Evolutionary conservation across 1,140 invertebrate species (phyloP), one percentile per base, ranked within the genome.

Genomic region (Sweltsa coloradensis): DNA sequence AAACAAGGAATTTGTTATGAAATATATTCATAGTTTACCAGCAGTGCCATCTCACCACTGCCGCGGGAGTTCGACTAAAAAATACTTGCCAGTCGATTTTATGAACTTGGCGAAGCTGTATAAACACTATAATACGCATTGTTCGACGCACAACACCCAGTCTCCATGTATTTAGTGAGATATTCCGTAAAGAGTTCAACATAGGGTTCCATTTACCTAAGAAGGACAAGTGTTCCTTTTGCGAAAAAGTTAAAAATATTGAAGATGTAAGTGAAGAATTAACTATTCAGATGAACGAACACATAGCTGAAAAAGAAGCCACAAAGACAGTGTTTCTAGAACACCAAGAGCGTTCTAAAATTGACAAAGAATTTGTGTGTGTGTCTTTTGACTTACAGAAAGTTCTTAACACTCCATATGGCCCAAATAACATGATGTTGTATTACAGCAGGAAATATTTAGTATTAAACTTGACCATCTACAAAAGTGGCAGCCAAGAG

Each of bases 341-440:
- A 44, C 44, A 57, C 31, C 41, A 54, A 51, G 41, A 27, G 39
- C 34, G 49, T 34, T 29, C 39, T 27, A 36, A 31, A 27, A 47
- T 31, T 25, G 51, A 56, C 27, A 37, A 16, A 34, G 40, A 26
- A 22, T 51, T 47, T 24, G 23, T 58, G 27, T 55, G 54, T 41
- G 44, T 42, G 19, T 40, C 37, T 43, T 57, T 58, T 46, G 57
- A 58, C 34, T 46, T 57, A 14, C 50, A 59, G 44, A 58, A 58
- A 41, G 56, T 57, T 13, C 39, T 59, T 34, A 59, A 58, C 49
- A 59, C 57, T 16, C 56, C 55, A n/a, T 52, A 55, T 45, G 53
- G 48, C n/a, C n/a, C n/a, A 26, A 37, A 53, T 16, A 52, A 41
- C 29, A 55, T 59, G 53, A n/a, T 57, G 5, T 43, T 55, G 16